A percentile compares a stretch with the other conserved stretches of the same genome.
Conservation (phyloP, 2,113 vertebrate genomes). For the Pseudopodoces humilis region DNA sequence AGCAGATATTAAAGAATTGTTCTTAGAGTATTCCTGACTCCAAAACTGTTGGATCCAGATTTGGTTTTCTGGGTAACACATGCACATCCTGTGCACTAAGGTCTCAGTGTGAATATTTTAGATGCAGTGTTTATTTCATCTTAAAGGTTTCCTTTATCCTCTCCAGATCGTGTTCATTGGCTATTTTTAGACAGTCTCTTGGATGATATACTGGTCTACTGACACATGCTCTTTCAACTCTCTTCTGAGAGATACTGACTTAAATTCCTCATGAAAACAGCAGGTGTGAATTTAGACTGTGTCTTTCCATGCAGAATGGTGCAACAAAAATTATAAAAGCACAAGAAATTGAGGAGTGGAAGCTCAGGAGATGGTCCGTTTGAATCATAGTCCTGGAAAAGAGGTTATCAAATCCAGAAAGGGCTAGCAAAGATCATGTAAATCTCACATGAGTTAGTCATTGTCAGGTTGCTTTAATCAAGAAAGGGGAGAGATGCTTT, state of each 20-base stretch:
- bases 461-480: neutral
- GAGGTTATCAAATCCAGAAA: neutral
- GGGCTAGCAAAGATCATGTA: neutral
- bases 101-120: slow-evolving; percentile 42
- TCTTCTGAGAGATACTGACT: neutral
- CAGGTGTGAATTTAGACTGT: neutral
- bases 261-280: neutral
- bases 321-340: neutral
- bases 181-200: slow-evolving; percentile 56
- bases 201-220: slow-evolving; percentile 40
- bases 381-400: neutral
- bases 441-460: neutral
- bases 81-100: slow-evolving; percentile 40
- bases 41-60: neutral
- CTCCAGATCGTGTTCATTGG: slow-evolving; percentile 15
- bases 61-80: slow-evolving; percentile 55
- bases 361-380: neutral
- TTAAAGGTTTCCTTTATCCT: slow-evolving; percentile 62
- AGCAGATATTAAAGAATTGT: neutral
- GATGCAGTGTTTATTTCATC: slow-evolving; percentile 55
- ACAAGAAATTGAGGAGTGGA: neutral
- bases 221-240: slow-evolving; percentile 13
- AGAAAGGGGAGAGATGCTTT: neutral
- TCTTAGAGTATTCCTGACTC: neutral
- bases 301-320: neutral